phyloP scores from a whole-genome alignment of 2,888 invertebrate genomes.

The Argyresthia goedartella region DNA sequence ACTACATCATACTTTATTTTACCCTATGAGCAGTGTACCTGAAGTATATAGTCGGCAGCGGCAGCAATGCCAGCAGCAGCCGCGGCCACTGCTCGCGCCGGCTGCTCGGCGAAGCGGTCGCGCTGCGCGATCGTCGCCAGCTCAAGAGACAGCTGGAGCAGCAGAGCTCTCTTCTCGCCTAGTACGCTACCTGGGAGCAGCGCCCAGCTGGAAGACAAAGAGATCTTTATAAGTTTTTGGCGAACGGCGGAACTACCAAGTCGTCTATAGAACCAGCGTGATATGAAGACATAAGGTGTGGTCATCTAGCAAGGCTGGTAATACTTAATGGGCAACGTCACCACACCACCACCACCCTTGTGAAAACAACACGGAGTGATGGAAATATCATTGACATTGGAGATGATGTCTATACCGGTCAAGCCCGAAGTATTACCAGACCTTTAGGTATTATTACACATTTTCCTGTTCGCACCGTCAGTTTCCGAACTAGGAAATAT shows the following conservation, averaged over 20 bases:
- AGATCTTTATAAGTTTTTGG: background rate
- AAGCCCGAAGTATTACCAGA: too few species aligned
- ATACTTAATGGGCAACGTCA: too few species aligned
- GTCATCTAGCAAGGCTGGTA: too few species aligned
- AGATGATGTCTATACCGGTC: too few species aligned
- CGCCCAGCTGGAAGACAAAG: conserved; percentile 73
- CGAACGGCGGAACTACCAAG: background rate
- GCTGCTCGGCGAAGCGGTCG: conserved; percentile 90
- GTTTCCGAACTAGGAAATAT: too few species aligned
- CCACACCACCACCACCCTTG: too few species aligned
- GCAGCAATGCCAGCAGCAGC: conserved; percentile 82
- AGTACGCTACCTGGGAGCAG: conserved; percentile 21
- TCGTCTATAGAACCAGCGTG: too few species aligned
- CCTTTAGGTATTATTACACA: too few species aligned
- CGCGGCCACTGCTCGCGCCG: conserved; percentile 80
- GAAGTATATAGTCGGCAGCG: conserved; percentile 87
- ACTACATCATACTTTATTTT: background rate
- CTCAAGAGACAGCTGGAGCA: conserved; percentile 85
- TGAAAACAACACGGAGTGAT: too few species aligned
- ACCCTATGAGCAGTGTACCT: conserved; percentile 48
- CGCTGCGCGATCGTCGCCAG: conserved; percentile 93
- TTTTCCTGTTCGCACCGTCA: too few species aligned
- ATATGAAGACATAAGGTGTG: too few species aligned
- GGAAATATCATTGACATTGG: too few species aligned
- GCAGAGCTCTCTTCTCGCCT: conserved; percentile 48